A percentile compares a stretch with the other conserved stretches of the same genome.
Conservation (phyloP, 2,888 invertebrate genomes). For the Noctua janthe region DNA sequence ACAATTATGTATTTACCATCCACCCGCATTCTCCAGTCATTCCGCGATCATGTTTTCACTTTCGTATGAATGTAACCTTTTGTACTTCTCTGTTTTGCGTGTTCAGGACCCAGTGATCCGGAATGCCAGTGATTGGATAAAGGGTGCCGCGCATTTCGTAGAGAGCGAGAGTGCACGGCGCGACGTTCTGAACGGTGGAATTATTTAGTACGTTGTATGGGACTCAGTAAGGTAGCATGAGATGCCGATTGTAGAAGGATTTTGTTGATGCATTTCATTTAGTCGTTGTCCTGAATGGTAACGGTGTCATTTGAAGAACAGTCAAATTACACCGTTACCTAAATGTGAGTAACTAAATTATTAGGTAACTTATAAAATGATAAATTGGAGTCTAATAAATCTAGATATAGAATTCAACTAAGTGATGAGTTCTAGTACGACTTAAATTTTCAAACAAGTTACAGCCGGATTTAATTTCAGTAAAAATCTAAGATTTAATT, state of each 20-base stretch:
- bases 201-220: conserved; percentile 72
- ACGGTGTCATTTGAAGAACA: too few species aligned
- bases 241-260: conserved; percentile 22
- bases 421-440: neutral
- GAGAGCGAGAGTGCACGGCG: conserved; percentile 68
- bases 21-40: too few species aligned
- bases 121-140: conserved; percentile 83
- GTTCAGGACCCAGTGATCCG: conserved; percentile 78
- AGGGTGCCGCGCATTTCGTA: conserved; percentile 76
- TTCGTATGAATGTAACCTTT: neutral
- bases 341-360: neutral
- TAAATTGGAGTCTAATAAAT: neutral
- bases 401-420: neutral
- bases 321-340: neutral
- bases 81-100: neutral
- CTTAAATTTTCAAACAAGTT: neutral
- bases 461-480: neutral
- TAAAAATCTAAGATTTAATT: neutral
- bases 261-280: conserved; percentile 21
- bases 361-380: neutral
- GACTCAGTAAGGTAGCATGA: conserved; percentile 57
- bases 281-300: neutral
- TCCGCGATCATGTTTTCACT: neutral
- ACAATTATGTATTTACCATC: too few species aligned
- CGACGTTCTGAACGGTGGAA: conserved; percentile 67